Evolutionary conservation across 2,888 invertebrate genomes (phyloP).

Genomic region (Pelosia muscerda): DNA sequence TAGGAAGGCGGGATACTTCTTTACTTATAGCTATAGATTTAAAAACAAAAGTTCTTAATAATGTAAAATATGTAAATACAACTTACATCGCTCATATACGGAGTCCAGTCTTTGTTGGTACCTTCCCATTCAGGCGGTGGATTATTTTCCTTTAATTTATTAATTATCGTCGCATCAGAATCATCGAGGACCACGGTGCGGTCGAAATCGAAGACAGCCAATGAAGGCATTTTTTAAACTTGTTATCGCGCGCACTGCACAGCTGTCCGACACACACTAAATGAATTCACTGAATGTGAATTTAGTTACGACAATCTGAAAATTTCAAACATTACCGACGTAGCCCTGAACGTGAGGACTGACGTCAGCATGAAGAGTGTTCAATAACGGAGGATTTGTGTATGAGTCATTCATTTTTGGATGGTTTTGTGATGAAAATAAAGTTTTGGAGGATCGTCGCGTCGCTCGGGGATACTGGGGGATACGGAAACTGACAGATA

Average conservation of each 20-base stretch:
- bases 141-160: conserved; percentile 72
- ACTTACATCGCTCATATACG: conserved; percentile 83
- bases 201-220: conserved; percentile 82
- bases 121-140: conserved; percentile 80
- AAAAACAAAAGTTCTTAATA: no score
- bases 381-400: conserved; percentile 36
- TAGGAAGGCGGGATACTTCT: no score
- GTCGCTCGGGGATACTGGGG: conserved; percentile 29
- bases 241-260: conserved; percentile 56
- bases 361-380: conserved; percentile 40
- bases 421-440: conserved; percentile 8
- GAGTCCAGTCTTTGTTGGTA: conserved; percentile 77
- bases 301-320: conserved; percentile 20
- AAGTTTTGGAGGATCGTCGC: not conserved
- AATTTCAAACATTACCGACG: not conserved
- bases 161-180: conserved; percentile 80
- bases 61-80: not conserved
- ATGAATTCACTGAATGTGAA: conserved; percentile 8
- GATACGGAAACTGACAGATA: conserved; percentile 34
- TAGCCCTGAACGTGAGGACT: conserved; percentile 26
- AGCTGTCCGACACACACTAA: conserved; percentile 53
- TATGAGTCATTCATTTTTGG: conserved; percentile 53
- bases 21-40: not conserved
- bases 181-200: conserved; percentile 80
- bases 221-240: conserved; percentile 61